Evolutionary conservation across 2,888 invertebrate species (phyloP), one percentile per base, ranked within the genome.

Genomic region (Boloria euphrosyne): DNA sequence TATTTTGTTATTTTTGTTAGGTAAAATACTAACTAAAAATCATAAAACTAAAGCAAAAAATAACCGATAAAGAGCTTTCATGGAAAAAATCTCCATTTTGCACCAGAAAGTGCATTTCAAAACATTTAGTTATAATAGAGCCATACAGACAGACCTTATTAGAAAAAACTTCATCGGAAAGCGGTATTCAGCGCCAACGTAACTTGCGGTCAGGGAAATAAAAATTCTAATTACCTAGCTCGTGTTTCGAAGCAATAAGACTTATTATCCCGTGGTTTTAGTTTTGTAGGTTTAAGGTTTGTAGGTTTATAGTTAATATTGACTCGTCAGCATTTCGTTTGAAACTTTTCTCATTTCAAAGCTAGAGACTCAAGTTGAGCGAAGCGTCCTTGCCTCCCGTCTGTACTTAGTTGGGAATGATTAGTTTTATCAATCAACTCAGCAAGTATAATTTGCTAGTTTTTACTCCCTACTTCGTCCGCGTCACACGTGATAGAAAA

Each of bases 281-380:
- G 71, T 70, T 64, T 55, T 27, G 67, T 67, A 65, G 74, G 54
- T 72, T 66, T 71, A 76, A 83, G 80, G 64, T 74, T 79, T 73
- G 85, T 72, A 72, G 75, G 79, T 83, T 84, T 84, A 86, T 86
- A 87, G 87, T 87, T 87, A 87, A 89, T 89, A 90, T 90, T 90
- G 90, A 90, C 90, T 89, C 89, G 87, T 85, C 86, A 86, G 85
- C 87, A 84, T 86, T 89, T 86, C 84, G 86, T 85, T 85, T 79
- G 75, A 81, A 91, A 91, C 91, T 91, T 91, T 91, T 90, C 91
- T 91, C 91, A 91, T 91, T 90, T 89, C 77, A 85, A 81, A 86
- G 81, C 81, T 83, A 86, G 78, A 78, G 82, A 82, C 82, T 80
- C 75, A 76, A 81, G 77, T 75, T 72, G 75, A 76, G 77, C 72